phyloP scores from a whole-genome alignment of 2,888 invertebrate genomes.

The Aethes cnicana region DNA sequence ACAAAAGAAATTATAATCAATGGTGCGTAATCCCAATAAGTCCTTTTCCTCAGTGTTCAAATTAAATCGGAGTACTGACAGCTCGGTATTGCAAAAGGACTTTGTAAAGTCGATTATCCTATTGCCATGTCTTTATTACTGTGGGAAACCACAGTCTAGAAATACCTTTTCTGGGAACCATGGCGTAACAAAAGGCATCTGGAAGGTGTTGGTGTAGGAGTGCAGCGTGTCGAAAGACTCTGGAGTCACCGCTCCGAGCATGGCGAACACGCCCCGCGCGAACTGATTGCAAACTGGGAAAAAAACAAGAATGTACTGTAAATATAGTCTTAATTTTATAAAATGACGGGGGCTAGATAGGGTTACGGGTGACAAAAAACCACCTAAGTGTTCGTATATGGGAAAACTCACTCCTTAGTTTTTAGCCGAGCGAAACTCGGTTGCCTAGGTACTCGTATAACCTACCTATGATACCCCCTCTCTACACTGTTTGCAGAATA shows the following conservation, averaged over 20 bases:
- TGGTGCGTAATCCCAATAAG: constrained; percentile 31
- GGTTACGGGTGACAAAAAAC: too few species aligned
- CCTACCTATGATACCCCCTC: too few species aligned
- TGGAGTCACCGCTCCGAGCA: constrained; percentile 95
- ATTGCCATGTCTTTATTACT: constrained; percentile 34
- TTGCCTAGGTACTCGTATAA: too few species aligned
- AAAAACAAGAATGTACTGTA: constrained; percentile 31
- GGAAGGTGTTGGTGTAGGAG: constrained; percentile 96
- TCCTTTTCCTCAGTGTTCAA: constrained; percentile 36
- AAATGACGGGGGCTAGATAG: too few species aligned
- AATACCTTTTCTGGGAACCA: constrained; percentile 95
- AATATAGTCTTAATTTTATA: too few species aligned
- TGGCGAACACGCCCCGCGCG: constrained; percentile 92
- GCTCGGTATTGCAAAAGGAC: constrained; percentile 41
- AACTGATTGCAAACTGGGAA: constrained; percentile 94
- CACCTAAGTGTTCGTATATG: too few species aligned
- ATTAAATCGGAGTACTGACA: constrained; percentile 43
- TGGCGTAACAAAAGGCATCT: constrained; percentile 96
- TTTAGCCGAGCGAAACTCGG: too few species aligned
- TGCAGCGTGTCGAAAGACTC: constrained; percentile 97
- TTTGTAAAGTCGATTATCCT: constrained; percentile 36
- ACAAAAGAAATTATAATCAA: constrained; percentile 15
- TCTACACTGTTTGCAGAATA: too few species aligned
- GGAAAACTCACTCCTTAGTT: too few species aligned
- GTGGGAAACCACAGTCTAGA: too few species aligned